A percentile compares a stretch with the other conserved stretches of the same genome.
Conservation (phyloP, 2,113 vertebrate species). For the Polypterus senegalus region DNA sequence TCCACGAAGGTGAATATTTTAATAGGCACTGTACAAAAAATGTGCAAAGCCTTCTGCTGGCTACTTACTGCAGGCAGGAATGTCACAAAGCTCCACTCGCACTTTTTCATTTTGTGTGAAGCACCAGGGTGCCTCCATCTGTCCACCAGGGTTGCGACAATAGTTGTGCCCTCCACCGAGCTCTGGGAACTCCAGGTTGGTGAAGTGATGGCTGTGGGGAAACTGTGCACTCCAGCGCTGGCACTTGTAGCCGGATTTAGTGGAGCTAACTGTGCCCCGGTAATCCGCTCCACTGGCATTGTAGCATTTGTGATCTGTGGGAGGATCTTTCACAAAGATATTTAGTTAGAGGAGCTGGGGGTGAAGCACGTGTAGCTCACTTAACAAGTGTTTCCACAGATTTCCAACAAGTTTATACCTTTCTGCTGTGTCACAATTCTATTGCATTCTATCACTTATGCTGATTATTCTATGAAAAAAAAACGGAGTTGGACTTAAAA, state of each 20-base stretch:
- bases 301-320: constrained; percentile 80
- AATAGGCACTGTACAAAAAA: too few relatives aligned
- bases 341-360: constrained; percentile 5
- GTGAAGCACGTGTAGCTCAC: too few relatives aligned
- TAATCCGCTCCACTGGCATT: constrained; percentile 82
- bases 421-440: too few relatives aligned
- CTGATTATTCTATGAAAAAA: too few relatives aligned
- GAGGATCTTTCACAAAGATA: constrained; percentile 33
- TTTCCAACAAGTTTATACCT: too few relatives aligned
- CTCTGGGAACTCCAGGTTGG: constrained; percentile 65
- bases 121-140: constrained; percentile 93
- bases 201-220: constrained; percentile 75
- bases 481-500: too few relatives aligned
- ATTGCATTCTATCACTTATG: too few relatives aligned
- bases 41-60: not conserved
- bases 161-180: constrained; percentile 79
- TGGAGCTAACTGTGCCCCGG: constrained; percentile 67
- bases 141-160: constrained; percentile 85
- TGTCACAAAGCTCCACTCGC: constrained; percentile 81
- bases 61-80: constrained; percentile 86
- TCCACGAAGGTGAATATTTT: too few relatives aligned
- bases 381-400: too few relatives aligned
- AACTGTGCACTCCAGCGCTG: constrained; percentile 77
- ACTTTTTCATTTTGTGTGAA: constrained; percentile 82
- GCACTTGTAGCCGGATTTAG: constrained; percentile 76